Base-by-base conservation (phyloP, 2,888 invertebrate genomes). In the Zelleria hepariella region DNA sequence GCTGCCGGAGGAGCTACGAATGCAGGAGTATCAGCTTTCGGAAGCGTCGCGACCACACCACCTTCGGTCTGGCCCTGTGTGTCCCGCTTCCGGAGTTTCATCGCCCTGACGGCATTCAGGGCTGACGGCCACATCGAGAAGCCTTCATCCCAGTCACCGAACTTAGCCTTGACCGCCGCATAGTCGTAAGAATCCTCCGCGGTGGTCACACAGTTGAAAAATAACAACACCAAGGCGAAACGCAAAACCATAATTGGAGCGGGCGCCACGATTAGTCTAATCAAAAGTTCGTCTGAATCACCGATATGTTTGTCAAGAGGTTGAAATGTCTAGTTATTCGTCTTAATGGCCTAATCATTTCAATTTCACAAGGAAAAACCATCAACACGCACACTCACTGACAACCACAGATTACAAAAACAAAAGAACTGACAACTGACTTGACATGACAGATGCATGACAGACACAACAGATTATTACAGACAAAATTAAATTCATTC, bases 121-220 rank as follows among this genome's bases (percentile, higher is more conserved):
- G 77, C 65, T 20, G 81, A 80, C 15, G 85, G 84, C 82, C 82
- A 80, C 48, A 71, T 66, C 1, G 80, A 73, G 68, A 73, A 82
- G 42, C 68, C 69, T 52, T 65, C 68, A 55, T 73, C 73, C 57
- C 71, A 70, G 42, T 72, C 73, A 59, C 66, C 70, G 47, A 20
- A 7, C 7, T 25, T 58, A 32, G 55, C 63, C 62, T 61, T 59
- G 62, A 59, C 10, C 56, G 58, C 68, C 55, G 15, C 67, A 64
- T 66, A 67, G 63, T 59, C 68, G 57, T 67, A 62, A 56, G 66
- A 62, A 70, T 68, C 66, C 55, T 70, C 71, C 59, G 67, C 69
- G 54, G 78, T 75, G 65, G 70, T 70, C 52, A 72, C 78, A 67
- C 70, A 73, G 62, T 68, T 74, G 61, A 80, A 54, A 68, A 72